phyloP scores from a whole-genome alignment of 1,140 invertebrate species.

The Heliconius hewitsoni region DNA sequence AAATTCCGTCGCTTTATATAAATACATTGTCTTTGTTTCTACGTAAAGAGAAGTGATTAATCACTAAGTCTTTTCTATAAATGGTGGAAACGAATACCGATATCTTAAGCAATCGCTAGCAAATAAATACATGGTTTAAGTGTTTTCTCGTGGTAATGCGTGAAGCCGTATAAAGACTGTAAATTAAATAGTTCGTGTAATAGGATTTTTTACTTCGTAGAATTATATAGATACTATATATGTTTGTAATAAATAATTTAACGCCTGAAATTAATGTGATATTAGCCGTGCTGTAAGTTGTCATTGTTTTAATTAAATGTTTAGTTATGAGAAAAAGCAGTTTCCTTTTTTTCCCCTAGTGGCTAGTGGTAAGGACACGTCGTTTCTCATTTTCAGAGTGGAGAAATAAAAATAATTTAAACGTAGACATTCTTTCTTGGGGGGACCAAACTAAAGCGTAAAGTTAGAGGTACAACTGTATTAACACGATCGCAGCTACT shows the following conservation, averaged over 20 bases:
- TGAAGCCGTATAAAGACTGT: conserved; percentile 7
- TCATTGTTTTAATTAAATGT: background rate
- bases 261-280: background rate
- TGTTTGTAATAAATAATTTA: conserved; percentile 7
- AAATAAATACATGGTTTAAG: background rate
- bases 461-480: no score
- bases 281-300: background rate
- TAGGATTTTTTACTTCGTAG: conserved; percentile 11
- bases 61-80: background rate
- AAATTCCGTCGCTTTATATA: no score
- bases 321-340: background rate
- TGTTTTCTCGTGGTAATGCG: background rate
- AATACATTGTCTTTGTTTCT: background rate
- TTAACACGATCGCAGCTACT: no score
- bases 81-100: background rate
- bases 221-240: conserved; percentile 4
- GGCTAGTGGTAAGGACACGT: no score
- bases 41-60: background rate
- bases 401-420: no score
- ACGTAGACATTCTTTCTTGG: no score
- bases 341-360: no score
- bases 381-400: no score
- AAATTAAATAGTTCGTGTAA: conserved; percentile 16
- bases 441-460: no score
- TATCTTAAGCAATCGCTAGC: conserved; percentile 3